Evolutionary conservation across 1,140 invertebrate genomes (phyloP).

Genomic region (Dermatophagoides farinae): DNA sequence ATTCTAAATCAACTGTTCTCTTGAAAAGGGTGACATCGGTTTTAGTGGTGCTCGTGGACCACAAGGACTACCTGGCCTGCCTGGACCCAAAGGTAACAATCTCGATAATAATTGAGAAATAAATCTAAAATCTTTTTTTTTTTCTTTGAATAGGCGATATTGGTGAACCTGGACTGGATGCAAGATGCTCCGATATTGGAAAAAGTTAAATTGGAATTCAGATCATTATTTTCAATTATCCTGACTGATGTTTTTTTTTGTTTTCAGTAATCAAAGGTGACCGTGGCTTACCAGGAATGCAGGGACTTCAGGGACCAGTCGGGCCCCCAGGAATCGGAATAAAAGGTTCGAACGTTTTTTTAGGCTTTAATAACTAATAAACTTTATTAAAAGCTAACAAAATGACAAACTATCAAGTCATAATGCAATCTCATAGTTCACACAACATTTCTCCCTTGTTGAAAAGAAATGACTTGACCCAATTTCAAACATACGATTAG

Average conservation of each 20-base stretch:
- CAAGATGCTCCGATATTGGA: background rate
- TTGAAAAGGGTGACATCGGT: background rate
- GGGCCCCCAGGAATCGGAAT: background rate
- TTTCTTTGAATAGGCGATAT: no score
- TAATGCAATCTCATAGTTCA: no score
- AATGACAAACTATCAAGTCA: no score
- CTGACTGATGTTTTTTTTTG: background rate
- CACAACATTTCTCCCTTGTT: no score
- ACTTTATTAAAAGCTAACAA: no score
- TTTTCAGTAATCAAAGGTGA: background rate
- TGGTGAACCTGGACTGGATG: slow-evolving; percentile 4
- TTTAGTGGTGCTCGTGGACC: slow-evolving; percentile 14
- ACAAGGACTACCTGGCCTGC: slow-evolving; percentile 15
- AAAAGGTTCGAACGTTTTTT: no score
- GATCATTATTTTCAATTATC: background rate
- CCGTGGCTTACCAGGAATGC: background rate
- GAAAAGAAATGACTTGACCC: no score
- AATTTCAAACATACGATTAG: no score
- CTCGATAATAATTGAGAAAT: no score
- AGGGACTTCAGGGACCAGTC: background rate
- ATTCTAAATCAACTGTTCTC: no score
- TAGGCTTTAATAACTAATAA: no score
- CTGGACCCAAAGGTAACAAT: slow-evolving; percentile 14
- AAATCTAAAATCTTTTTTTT: no score
- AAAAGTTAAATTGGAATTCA: background rate